Evolutionary conservation across 1,140 invertebrate genomes (phyloP).

Genomic region (Danaus plexippus): DNA sequence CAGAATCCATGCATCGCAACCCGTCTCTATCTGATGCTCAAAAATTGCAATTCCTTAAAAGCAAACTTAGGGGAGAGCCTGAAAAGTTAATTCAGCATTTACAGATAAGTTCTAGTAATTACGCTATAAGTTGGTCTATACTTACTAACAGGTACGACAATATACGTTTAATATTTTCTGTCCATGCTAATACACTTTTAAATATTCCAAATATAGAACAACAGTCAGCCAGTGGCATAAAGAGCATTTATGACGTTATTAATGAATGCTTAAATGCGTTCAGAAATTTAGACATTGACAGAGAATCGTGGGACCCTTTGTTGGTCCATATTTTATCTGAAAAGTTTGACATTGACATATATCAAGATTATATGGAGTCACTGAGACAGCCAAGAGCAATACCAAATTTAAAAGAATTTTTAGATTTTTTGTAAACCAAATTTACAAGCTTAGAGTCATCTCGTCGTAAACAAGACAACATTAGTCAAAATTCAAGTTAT

Average conservation of each 20-base stretch:
- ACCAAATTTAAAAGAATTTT: no score
- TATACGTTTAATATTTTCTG: constrained; percentile 13
- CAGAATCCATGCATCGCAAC: no score
- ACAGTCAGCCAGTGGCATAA: constrained; percentile 14
- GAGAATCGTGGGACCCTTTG: no score
- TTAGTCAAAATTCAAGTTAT: no score
- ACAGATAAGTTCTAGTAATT: constrained; percentile 14
- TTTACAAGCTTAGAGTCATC: no score
- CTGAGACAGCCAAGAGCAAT: no score
- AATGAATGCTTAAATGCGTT: constrained; percentile 21
- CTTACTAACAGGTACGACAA: constrained; percentile 8
- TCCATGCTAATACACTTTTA: constrained; percentile 13
- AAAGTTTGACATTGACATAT: constrained; percentile 15
- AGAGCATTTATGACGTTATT: constrained; percentile 22
- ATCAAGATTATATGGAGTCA: constrained; percentile 21
- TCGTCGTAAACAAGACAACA: no score
- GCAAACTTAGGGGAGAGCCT: constrained; percentile 8
- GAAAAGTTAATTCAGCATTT: constrained; percentile 9
- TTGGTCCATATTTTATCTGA: constrained; percentile 18
- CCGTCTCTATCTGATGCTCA: no score
- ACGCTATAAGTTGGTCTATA: constrained; percentile 8
- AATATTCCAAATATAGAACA: constrained; percentile 10
- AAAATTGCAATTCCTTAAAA: constrained; percentile 17
- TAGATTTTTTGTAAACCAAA: no score
- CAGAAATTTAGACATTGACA: constrained; percentile 22